Evolutionary conservation across 2,113 vertebrate genomes (phyloP), one percentile per base, ranked within the genome.

Genomic region (Scolopax mira): DNA sequence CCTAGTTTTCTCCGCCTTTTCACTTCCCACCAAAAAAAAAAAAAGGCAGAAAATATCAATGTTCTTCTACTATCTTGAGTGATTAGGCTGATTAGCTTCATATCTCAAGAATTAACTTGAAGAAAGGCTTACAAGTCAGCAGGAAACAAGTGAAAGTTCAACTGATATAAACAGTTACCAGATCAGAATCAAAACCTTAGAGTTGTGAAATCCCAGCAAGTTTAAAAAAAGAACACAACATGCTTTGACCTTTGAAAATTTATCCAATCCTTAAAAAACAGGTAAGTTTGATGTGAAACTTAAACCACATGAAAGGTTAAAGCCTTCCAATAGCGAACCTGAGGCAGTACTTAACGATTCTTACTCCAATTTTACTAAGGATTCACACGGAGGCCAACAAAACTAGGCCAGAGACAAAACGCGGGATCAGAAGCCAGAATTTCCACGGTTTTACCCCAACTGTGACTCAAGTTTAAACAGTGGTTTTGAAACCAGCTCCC

Each of bases 391-490:
- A 78, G 42, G 25, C n/a, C 24, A 88, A 39, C 64, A 91, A 84
- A 94, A 94, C 48, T 64, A 89, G 92, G 90, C 82, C 88, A 86
- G 62, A 55, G 13, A 85, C 48, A 74, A 75, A 35, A 84, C 0
- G 0, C 41, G 39, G 48, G 60, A 87, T 72, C 5, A 2, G 80
- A 79, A 88, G 55, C 58, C 94, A 64, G 55, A 95, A 94, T 85
- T 85, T 74, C 72, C 92, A 89, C 42, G 55, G 60, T 96, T 96
- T 95, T 92, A 92, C 58, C 95, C 92, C 89, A 96, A 92, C 58
- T 0, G 13, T 94, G 93, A 95, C 94, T 96, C 94, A 92, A 95
- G 88, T 90, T 93, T 95, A 90, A 93, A 80, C 12, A 82, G 89
- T 82, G 88, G 95, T 84, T 97, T 95, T 72, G 77, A 92, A 94